phyloP scores from a whole-genome alignment of 2,113 vertebrate species.

The Muscicapa adusta region DNA sequence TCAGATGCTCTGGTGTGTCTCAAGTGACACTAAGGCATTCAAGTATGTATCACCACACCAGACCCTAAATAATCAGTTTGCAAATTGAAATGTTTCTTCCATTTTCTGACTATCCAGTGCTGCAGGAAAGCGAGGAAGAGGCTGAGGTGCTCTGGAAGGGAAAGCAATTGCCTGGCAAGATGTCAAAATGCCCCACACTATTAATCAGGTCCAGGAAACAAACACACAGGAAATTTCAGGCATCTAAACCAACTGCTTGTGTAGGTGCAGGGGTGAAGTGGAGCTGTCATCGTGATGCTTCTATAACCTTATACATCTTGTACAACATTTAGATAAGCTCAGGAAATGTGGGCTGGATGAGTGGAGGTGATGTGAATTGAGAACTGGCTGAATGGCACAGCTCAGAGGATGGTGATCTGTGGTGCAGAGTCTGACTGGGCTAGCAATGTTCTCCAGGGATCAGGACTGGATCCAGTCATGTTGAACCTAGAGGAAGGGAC shows the following conservation, averaged over 20 bases:
- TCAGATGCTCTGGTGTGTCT: not conserved
- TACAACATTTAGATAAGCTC: not conserved
- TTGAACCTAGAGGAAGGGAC: not conserved
- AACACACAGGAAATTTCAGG: not conserved
- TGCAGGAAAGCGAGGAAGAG: not conserved
- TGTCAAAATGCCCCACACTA: not conserved
- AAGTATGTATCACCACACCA: not conserved
- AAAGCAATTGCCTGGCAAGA: not conserved
- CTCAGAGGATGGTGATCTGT: not conserved
- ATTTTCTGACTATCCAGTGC: not conserved
- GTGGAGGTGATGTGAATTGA: not conserved
- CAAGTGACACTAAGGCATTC: not conserved
- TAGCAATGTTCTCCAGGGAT: not conserved
- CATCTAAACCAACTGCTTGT: not conserved
- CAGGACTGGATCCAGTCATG: not conserved
- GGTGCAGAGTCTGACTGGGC: not conserved
- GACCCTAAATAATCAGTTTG: not conserved
- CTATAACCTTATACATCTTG: not conserved
- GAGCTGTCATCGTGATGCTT: fast-evolving
- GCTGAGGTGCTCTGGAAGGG: not conserved
- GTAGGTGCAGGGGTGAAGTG: not conserved
- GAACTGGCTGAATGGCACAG: not conserved
- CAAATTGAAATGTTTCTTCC: not conserved
- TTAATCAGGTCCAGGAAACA: not conserved
- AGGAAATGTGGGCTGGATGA: not conserved